Conservation (phyloP, 2,113 vertebrate species). For the Falco punctatus region DNA sequence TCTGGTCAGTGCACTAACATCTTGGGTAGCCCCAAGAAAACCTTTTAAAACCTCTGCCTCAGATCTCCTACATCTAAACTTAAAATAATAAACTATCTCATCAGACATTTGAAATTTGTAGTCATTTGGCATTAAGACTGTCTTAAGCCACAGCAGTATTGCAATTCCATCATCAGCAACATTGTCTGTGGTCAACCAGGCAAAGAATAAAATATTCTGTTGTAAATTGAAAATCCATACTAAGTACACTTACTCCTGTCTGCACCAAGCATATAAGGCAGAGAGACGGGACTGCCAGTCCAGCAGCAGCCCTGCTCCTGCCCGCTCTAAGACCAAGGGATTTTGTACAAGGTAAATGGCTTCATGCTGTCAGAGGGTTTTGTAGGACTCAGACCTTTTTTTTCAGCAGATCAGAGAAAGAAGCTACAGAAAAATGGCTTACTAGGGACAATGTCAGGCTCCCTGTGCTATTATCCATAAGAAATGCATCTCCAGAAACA, state of each 20-base stretch:
- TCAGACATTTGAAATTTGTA: background rate
- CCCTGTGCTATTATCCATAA: background rate
- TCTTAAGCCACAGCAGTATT: background rate
- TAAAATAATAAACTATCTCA: background rate
- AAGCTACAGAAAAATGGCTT: background rate
- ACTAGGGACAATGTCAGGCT: background rate
- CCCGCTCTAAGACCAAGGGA: background rate
- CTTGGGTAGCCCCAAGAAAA: background rate
- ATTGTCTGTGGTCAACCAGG: background rate
- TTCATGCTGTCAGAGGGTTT: background rate
- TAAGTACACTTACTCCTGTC: background rate
- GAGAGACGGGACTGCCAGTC: background rate
- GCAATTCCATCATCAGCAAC: background rate
- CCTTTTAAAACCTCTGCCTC: background rate
- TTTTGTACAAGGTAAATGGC: background rate
- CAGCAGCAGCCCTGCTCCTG: background rate
- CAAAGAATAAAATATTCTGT: background rate
- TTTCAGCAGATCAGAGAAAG: background rate
- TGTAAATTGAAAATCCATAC: background rate
- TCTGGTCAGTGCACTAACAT: background rate
- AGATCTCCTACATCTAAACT: background rate
- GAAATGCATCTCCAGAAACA: background rate
- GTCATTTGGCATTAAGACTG: background rate
- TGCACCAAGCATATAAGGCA: background rate
- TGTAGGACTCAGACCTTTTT: background rate